A percentile compares a stretch with the other conserved stretches of the same genome.
phyloP scores from a whole-genome alignment of 2,797 vertebrate species.

The Periparus ater region DNA sequence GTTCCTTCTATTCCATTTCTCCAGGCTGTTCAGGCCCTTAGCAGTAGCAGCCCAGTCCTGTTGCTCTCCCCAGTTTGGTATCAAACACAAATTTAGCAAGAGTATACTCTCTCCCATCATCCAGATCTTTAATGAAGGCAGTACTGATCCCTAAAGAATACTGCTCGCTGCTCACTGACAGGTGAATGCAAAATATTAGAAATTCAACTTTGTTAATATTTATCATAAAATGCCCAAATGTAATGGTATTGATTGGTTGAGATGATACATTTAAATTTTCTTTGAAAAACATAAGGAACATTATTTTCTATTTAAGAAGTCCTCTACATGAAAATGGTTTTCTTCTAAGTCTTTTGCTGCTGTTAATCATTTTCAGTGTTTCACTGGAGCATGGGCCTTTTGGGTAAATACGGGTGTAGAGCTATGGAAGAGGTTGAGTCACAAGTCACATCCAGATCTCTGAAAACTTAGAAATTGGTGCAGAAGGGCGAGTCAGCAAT shows the following conservation, averaged over 20 bases:
- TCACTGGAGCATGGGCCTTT: neutral
- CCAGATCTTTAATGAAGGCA: neutral
- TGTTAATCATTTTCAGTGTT: neutral
- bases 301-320: neutral
- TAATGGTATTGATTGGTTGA: neutral
- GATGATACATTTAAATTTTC: neutral
- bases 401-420: rapidly evolving
- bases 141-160: neutral
- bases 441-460: neutral
- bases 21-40: neutral
- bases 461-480: neutral
- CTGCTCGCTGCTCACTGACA: neutral
- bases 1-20: neutral
- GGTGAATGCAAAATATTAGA: neutral
- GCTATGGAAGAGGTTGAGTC: neutral
- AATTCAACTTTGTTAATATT: neutral
- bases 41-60: neutral
- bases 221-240: neutral
- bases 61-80: neutral
- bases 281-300: neutral
- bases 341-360: neutral
- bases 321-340: neutral
- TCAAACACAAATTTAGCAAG: neutral
- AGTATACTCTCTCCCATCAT: neutral
- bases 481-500: neutral